phyloP scores from a whole-genome alignment of 1,140 invertebrate genomes.

The Anagrus nilaparvatae region DNA sequence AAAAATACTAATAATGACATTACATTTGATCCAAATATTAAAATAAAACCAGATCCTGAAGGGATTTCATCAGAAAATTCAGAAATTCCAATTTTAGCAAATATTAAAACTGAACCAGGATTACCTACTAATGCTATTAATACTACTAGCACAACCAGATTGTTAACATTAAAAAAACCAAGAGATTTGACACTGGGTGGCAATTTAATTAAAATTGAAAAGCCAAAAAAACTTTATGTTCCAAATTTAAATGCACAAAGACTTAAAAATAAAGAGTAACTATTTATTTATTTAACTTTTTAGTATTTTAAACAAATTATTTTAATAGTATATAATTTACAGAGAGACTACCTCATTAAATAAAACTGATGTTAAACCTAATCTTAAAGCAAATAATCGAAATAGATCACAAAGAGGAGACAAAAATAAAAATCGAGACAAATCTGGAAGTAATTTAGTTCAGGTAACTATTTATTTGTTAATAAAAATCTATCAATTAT shows the following conservation, averaged over 20 bases:
- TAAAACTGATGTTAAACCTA: slow-evolving; percentile 18
- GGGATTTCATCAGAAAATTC: not conserved
- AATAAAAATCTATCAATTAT: not conserved
- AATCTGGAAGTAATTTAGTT: slow-evolving; percentile 24
- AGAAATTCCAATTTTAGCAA: slow-evolving; percentile 11
- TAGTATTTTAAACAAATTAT: not conserved
- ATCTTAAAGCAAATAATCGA: not conserved
- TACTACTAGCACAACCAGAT: slow-evolving; percentile 22
- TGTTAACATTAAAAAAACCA: slow-evolving; percentile 33
- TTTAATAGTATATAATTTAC: slow-evolving; percentile 4
- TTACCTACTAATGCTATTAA: slow-evolving; percentile 8
- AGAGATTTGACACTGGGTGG: slow-evolving; percentile 35
- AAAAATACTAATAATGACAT: slow-evolving; percentile 9
- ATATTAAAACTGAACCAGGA: slow-evolving; percentile 26
- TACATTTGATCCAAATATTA: slow-evolving; percentile 9
- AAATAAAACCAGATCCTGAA: slow-evolving; percentile 12
- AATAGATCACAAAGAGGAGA: slow-evolving; percentile 13
- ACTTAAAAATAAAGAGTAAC: slow-evolving; percentile 36
- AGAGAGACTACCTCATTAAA: slow-evolving; percentile 20
- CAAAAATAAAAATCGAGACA: slow-evolving; percentile 22
- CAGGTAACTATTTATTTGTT: slow-evolving; percentile 23
- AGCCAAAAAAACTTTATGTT: slow-evolving; percentile 30
- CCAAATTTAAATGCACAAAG: slow-evolving; percentile 38
- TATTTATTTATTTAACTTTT: not conserved
- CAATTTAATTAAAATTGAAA: slow-evolving; percentile 30